Percentiles rank a stretch among this genome's conserved stretches.
These are phyloP conservation scores for Drosophila pseudotalamancana DNA, from an alignment of 2,888 invertebrate genomes.

Conservation along the genomic window DNA sequence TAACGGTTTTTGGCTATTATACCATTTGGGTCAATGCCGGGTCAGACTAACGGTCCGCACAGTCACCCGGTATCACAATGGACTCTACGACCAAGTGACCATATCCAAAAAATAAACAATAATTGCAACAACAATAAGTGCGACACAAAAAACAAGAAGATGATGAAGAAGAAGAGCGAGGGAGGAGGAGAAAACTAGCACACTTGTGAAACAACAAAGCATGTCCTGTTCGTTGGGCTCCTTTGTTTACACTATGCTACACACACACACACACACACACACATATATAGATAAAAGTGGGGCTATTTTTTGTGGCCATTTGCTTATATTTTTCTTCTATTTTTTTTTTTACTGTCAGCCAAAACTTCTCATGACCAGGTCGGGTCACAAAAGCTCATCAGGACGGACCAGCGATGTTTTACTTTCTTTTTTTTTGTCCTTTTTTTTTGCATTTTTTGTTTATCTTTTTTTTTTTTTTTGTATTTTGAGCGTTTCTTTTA, in stretches of 20 bases:
- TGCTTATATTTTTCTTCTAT: slow-evolving; percentile 3
- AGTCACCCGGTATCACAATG: background rate
- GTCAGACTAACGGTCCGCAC: background rate
- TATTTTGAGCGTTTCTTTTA: slow-evolving; percentile 11
- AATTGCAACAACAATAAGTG: slow-evolving; percentile 24
- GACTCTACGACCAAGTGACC: background rate
- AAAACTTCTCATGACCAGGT: slow-evolving; percentile 29
- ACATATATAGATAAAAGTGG: slow-evolving; percentile 8
- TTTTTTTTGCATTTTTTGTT: background rate
- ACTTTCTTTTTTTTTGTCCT: background rate
- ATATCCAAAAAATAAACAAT: slow-evolving; percentile 33
- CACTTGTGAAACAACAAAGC: slow-evolving; percentile 40
- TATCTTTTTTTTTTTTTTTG: slow-evolving; percentile 17
- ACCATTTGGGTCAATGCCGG: slow-evolving; percentile 5
- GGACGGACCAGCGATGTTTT: slow-evolving; percentile 11
- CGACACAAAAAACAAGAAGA: background rate
- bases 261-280: slow-evolving; percentile 1
- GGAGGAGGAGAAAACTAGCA: background rate
- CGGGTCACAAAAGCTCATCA: slow-evolving; percentile 39
- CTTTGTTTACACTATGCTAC: slow-evolving; percentile 61
- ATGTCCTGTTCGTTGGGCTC: slow-evolving; percentile 33
- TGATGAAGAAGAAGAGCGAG: background rate
- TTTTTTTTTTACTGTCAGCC: slow-evolving; percentile 21
- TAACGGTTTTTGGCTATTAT: slow-evolving; percentile 10
- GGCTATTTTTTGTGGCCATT: background rate